These are phyloP conservation scores for Andricus grossulariae DNA, from an alignment of 1,140 invertebrate genomes.

Conservation along the genomic window DNA sequence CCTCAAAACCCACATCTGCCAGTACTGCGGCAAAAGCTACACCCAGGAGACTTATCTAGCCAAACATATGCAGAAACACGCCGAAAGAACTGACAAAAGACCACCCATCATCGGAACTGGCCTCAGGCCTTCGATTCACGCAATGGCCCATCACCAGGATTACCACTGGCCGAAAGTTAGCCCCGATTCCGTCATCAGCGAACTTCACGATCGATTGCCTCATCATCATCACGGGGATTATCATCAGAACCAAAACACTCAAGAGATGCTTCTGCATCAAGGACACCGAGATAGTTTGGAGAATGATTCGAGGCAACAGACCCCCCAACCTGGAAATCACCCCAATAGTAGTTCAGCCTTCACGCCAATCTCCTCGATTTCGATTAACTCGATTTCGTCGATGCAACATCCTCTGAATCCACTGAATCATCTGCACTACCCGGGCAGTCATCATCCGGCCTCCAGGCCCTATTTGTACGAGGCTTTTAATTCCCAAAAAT, in stretches of 20 bases:
- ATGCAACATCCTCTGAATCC: slow-evolving; percentile 79
- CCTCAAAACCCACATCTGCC: slow-evolving; percentile 99
- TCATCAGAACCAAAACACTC: slow-evolving; percentile 78
- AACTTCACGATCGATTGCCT: slow-evolving; percentile 81
- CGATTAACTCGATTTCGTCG: slow-evolving; percentile 79
- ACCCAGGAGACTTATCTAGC: slow-evolving; percentile 99
- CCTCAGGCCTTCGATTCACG: slow-evolving; percentile 78
- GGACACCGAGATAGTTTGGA: slow-evolving; percentile 66
- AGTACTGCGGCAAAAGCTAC: slow-evolving; percentile 99
- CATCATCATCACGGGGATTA: slow-evolving; percentile 81
- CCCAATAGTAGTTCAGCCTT: slow-evolving; percentile 89
- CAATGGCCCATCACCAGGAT: slow-evolving; percentile 78
- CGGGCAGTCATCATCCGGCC: slow-evolving; percentile 79
- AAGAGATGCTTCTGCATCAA: slow-evolving; percentile 70
- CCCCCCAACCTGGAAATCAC: slow-evolving; percentile 67
- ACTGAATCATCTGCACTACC: slow-evolving; percentile 80
- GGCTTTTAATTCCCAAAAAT: slow-evolving; percentile 85
- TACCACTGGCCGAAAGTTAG: slow-evolving; percentile 89
- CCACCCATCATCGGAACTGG: slow-evolving; percentile 83
- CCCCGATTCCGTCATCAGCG: slow-evolving; percentile 82
- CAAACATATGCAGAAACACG: slow-evolving; percentile 99
- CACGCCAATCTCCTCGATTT: slow-evolving; percentile 90
- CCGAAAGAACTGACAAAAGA: slow-evolving; percentile 92
- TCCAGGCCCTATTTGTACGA: slow-evolving; percentile 94
- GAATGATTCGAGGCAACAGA: slow-evolving; percentile 73